Base-by-base conservation (phyloP, 1,140 invertebrate species). In the Temnothorax nylanderi region DNA sequence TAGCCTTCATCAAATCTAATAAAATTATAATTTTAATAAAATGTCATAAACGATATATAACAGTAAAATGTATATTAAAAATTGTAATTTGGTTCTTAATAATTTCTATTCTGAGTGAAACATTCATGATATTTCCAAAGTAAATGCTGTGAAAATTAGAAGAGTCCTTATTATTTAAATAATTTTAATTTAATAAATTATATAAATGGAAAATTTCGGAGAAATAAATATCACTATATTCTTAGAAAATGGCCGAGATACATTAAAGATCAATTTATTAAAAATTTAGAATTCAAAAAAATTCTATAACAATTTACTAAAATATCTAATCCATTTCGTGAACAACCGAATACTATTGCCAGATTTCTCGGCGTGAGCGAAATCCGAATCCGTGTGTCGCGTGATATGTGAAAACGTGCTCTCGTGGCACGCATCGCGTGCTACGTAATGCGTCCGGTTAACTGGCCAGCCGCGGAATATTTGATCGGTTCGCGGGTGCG, bases 381-480 rank as follows among this genome's bases (percentile, higher is more conserved):
- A 90, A 91, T 87, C 44, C 7, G 87, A 91, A 62, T 87, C 87
- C 75, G n/a, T 49, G 49, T 82, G 78, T 90, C 78, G 78, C 56
- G 47, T 67, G 84, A 88, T 90, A 64, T 49, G 67, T 81, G 84
- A 41, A 69, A 90, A 86, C 32, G 81, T 47, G 82, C 65, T 87
- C 77, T 84, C 65, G 77, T 49, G n/a, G 18, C 69, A 54, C 76
- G 32, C 26, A 18, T 72, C 11, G 21, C 56, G 49, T 65, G 67
- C 56, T 37, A 34, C 67, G 11, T 44, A 37, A 37, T 64, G 18
- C 21, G 37, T 67, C 21, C 58, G 26, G 56, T 34, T 71, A 62
- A 49, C 16, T 51, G 16, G 56, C 37, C 44, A 62, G 41, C 44
- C 37, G 37, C 80, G 47, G 47, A 82, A 72, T 74, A 86, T 87